Conservation (phyloP, 2,888 invertebrate genomes). For the Anthoptus insignis region DNA sequence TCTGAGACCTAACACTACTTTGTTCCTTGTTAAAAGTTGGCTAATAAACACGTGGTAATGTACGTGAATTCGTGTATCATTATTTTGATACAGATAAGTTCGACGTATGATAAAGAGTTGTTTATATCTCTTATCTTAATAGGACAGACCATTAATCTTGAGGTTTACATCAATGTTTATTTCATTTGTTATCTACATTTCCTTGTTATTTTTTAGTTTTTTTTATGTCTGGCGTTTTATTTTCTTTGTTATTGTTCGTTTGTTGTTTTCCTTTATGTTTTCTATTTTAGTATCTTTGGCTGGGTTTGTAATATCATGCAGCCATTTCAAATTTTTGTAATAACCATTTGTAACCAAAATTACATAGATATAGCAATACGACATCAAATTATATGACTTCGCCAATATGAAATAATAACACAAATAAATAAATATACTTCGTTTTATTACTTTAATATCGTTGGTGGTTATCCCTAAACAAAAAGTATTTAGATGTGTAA, state of each 20-base stretch:
- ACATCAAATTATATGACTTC: too few relatives aligned
- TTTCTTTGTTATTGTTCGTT: not conserved
- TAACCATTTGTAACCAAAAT: too few relatives aligned
- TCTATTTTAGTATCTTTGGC: not conserved
- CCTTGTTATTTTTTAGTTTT: slow-evolving; percentile 12
- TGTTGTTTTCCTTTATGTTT: not conserved
- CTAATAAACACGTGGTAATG: not conserved
- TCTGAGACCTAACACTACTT: too few relatives aligned
- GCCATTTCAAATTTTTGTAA: too few relatives aligned
- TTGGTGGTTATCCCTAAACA: too few relatives aligned
- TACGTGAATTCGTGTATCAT: not conserved
- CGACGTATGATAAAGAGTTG: slow-evolving; percentile 27
- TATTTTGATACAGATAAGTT: slow-evolving; percentile 19
- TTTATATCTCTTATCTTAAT: slow-evolving; percentile 36
- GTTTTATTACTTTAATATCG: too few relatives aligned
- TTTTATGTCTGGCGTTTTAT: not conserved
- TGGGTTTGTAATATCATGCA: not conserved
- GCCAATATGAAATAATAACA: too few relatives aligned
- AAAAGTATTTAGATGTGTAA: too few relatives aligned
- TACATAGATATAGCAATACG: too few relatives aligned
- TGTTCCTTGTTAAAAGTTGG: too few relatives aligned
- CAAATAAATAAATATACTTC: too few relatives aligned
- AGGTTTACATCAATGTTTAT: slow-evolving; percentile 23
- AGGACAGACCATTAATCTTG: slow-evolving; percentile 33
- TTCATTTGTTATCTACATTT: slow-evolving; percentile 10